Base-by-base conservation (phyloP, 2,113 vertebrate genomes). In the Myxocyprinus asiaticus region DNA sequence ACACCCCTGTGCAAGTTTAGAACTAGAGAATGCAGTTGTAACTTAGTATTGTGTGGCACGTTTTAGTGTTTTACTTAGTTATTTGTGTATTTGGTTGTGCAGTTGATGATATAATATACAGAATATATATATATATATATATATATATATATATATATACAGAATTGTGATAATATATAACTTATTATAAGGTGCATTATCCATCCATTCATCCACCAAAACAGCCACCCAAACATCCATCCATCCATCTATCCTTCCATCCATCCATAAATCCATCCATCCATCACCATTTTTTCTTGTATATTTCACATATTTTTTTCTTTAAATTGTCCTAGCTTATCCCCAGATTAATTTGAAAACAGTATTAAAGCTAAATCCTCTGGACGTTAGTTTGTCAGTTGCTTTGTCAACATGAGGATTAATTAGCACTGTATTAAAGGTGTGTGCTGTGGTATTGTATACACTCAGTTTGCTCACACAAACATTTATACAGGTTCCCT, bases 1-100 rank as follows among this genome's bases (percentile, higher is more conserved):
- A 70, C 80, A 81, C 71, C 4, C 65, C 61, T 69, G 65, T 45
- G 76, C 83, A 82, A 67, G 69, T 82, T 72, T 73, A 65, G 67
- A 70, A 73, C 64, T 64, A 66, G 53, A 76, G 50, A 15, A 71
- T 50, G 64, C 68, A n/a, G n/a, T n/a, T n/a, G n/a, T n/a, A n/a
- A n/a, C n/a, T 56, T 59, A 67, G 73, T 51, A 56, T 69, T 64
- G 47, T 81, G 58, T 14, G 47, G 78, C 67, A 74, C 6, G 14
- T 22, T 58, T 66, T 33, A 4, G 3, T 56, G 43, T 12, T 56
- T 15, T 15, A 9, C 11, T 71, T 43, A 61, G 66, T 53, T 81
- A 11, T 9, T 76, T 43, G 50, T 55, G 48, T 15, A 15, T 58
- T 58, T 15, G 55, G n/a, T n/a, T 58, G 3, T 58, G 22, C 22